These are phyloP conservation scores for Drosophila mayri DNA, from an alignment of 1,140 invertebrate species.

Conservation along the genomic window DNA sequence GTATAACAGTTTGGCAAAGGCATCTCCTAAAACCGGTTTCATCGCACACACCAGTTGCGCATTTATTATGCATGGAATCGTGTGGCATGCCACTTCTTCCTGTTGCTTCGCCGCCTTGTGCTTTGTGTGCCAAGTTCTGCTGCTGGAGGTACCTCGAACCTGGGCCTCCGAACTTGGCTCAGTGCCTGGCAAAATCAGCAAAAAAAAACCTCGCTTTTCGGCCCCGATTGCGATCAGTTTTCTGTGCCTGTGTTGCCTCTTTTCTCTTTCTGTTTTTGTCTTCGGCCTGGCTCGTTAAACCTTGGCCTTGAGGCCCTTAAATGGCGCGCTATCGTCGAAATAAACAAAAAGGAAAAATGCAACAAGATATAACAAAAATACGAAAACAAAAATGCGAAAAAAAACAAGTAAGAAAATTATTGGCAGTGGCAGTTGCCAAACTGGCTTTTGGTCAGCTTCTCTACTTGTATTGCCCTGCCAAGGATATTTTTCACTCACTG, in stretches of 20 bases:
- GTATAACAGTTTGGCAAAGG: conserved; percentile 65
- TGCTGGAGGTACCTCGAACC: conserved; percentile 1
- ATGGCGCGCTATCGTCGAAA: conserved; percentile 61
- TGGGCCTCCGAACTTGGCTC: conserved; percentile 26
- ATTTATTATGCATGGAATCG: conserved; percentile 81
- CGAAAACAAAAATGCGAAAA: conserved; percentile 6
- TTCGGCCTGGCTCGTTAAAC: conserved; percentile 64
- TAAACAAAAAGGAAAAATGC: conserved; percentile 6
- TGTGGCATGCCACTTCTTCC: conserved; percentile 64
- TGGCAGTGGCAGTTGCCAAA: conserved; percentile 54
- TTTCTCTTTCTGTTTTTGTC: conserved; percentile 54
- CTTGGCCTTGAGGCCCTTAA: conserved; percentile 85
- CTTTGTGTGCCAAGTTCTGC: conserved; percentile 32
- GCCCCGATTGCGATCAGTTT: conserved; percentile 68
- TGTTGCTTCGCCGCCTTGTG: conserved; percentile 43
- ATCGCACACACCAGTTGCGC: conserved; percentile 84
- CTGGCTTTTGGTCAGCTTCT: conserved; percentile 33
- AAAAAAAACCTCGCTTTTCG: conserved; percentile 17
- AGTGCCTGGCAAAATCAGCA: conserved; percentile 14
- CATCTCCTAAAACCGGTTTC: conserved; percentile 73
- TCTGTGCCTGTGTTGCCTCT: conserved; percentile 42
- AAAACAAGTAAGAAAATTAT: conserved; percentile 38
- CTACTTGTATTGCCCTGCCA: conserved; percentile 11
- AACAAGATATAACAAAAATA: neutral
- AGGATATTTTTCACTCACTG: neutral